Evolutionary conservation across 1,140 invertebrate genomes (phyloP).

Genomic region (Musca domestica): DNA sequence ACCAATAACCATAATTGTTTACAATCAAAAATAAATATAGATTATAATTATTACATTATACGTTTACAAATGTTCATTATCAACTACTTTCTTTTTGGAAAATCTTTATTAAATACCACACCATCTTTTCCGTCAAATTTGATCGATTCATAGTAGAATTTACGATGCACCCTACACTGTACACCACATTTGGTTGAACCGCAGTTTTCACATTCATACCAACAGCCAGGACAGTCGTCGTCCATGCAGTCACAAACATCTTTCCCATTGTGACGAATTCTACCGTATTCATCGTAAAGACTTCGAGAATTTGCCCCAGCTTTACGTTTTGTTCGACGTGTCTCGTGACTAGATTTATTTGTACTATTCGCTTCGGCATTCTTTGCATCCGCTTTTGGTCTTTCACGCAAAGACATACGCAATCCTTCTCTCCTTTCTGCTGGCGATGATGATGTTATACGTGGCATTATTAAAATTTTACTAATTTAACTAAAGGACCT

Average conservation of each 20-base stretch:
- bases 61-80: too few species aligned
- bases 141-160: slow-evolving; percentile 45
- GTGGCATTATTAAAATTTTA: too few species aligned
- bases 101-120: slow-evolving; percentile 30
- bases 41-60: too few species aligned
- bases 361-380: slow-evolving; percentile 14
- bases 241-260: slow-evolving; percentile 48
- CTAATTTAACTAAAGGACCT: too few species aligned
- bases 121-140: slow-evolving; percentile 44
- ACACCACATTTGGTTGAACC: slow-evolving; percentile 41
- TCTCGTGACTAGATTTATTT: slow-evolving; percentile 37
- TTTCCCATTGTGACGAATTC: slow-evolving; percentile 34
- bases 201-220: slow-evolving; percentile 39
- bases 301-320: background rate
- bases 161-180: slow-evolving; percentile 41
- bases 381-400: slow-evolving; percentile 11
- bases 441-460: too few species aligned
- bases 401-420: slow-evolving; percentile 24
- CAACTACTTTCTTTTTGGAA: background rate
- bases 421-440: background rate
- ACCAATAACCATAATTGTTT: too few species aligned
- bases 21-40: too few species aligned
- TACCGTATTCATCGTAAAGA: slow-evolving; percentile 44
- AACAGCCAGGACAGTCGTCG: slow-evolving; percentile 40
- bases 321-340: slow-evolving; percentile 33